A percentile compares a stretch with the other conserved stretches of the same genome.
Conservation (phyloP, 2,113 vertebrate species). For the Entosphenus tridentatus region DNA sequence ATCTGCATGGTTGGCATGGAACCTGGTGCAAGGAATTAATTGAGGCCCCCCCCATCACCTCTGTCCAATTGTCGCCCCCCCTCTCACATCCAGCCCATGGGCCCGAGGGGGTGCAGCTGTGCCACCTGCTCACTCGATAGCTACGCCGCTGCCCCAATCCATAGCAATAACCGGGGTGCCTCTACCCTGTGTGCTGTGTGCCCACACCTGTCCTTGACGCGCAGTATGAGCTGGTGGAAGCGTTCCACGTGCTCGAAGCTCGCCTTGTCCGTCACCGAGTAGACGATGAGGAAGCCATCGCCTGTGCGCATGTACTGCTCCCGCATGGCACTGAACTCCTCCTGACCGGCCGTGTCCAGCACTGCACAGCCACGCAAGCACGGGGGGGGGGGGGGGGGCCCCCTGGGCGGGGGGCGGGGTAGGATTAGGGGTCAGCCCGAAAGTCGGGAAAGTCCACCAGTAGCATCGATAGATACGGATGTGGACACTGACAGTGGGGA, state of each 20-base stretch:
- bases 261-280: constrained; percentile 87
- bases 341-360: constrained; percentile 85
- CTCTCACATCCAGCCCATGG: too few relatives aligned
- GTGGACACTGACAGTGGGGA: too few relatives aligned
- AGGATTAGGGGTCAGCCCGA: neutral
- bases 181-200: too few relatives aligned
- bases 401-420: neutral
- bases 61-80: too few relatives aligned
- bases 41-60: too few relatives aligned
- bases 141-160: too few relatives aligned
- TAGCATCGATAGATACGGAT: neutral
- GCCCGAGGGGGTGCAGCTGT: too few relatives aligned
- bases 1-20: too few relatives aligned
- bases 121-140: too few relatives aligned
- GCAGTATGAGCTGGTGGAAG: constrained; percentile 88
- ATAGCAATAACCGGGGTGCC: too few relatives aligned
- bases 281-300: constrained; percentile 92
- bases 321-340: constrained; percentile 96
- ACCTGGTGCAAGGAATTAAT: too few relatives aligned
- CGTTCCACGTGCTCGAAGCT: constrained; percentile 93
- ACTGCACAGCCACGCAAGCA: constrained; percentile 21
- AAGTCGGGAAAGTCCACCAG: neutral
- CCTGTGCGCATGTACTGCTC: constrained; percentile 98
- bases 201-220: constrained; percentile 78
- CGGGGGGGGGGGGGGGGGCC: neutral